A percentile compares a stretch with the other conserved stretches of the same genome.
Conservation (phyloP, 2,113 vertebrate genomes). For the Elachura formosa region DNA sequence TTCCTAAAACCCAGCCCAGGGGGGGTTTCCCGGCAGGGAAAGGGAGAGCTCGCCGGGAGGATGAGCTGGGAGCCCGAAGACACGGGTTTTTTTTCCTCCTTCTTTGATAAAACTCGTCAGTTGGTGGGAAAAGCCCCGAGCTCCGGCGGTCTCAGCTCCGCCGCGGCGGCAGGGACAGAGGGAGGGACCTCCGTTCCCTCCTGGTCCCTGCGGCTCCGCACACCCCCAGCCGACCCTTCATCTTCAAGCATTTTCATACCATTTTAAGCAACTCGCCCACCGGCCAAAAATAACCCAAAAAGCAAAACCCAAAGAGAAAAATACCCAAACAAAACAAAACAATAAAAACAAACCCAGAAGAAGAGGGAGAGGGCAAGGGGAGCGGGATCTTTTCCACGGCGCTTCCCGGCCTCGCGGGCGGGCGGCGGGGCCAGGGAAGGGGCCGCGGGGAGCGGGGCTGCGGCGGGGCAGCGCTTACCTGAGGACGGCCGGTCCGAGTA, state of each 20-base stretch:
- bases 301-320: no score
- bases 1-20: background rate
- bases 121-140: background rate
- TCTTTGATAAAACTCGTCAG: background rate
- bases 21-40: background rate
- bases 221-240: background rate
- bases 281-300: no score
- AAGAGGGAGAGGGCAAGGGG: background rate
- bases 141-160: background rate
- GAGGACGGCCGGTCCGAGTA: conserved; percentile 98
- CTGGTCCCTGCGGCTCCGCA: background rate
- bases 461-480: conserved; percentile 74
- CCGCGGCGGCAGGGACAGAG: background rate
- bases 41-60: background rate
- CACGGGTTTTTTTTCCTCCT: background rate
- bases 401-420: background rate
- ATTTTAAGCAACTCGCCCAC: background rate
- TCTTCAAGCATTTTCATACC: background rate
- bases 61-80: background rate
- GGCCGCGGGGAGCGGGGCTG: background rate
- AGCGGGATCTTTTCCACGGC: background rate
- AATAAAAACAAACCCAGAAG: background rate
- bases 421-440: no score
- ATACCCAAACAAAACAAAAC: no score
- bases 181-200: background rate